Conservation (phyloP, 2,113 vertebrate genomes). For the Tetraodon nigroviridis region DNA sequence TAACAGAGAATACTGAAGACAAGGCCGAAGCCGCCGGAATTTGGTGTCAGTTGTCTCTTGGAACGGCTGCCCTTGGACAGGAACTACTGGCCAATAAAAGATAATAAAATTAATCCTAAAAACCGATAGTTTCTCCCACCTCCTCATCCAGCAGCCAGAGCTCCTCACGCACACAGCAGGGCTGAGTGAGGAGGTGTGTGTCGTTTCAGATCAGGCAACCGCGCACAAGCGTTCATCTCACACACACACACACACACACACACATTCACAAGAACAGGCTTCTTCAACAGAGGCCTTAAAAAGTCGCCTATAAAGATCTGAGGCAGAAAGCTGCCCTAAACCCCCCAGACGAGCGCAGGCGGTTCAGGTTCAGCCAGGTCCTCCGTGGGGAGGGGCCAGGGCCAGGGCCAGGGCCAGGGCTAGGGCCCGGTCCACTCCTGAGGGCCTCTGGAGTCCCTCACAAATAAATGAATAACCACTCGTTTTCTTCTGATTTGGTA, state of each 20-base stretch:
- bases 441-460: conserved; percentile 15
- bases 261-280: conserved; percentile 22
- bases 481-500: conserved; percentile 19
- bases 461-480: conserved; percentile 36
- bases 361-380: conserved; percentile 45
- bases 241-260: conserved; percentile 19
- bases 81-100: conserved; percentile 15
- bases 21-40: neutral
- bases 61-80: neutral
- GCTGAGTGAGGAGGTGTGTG: conserved; percentile 21
- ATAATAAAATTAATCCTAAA: neutral
- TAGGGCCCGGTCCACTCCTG: too few relatives aligned
- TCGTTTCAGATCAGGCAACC: conserved; percentile 21
- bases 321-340: conserved; percentile 65
- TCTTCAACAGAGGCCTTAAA: conserved; percentile 43
- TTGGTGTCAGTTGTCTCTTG: neutral
- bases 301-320: conserved; percentile 63
- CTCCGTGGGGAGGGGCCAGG: conserved; percentile 42
- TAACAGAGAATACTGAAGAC: too few relatives aligned
- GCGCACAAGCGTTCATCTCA: conserved; percentile 36
- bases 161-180: conserved; percentile 8
- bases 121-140: conserved; percentile 12
- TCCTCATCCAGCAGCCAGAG: conserved; percentile 22
- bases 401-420: too few relatives aligned
- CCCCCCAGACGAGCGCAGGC: conserved; percentile 12